These are phyloP conservation scores for Drosophila melanogaster DNA, from an alignment of 1,140 invertebrate species.

Conservation along the genomic window DNA sequence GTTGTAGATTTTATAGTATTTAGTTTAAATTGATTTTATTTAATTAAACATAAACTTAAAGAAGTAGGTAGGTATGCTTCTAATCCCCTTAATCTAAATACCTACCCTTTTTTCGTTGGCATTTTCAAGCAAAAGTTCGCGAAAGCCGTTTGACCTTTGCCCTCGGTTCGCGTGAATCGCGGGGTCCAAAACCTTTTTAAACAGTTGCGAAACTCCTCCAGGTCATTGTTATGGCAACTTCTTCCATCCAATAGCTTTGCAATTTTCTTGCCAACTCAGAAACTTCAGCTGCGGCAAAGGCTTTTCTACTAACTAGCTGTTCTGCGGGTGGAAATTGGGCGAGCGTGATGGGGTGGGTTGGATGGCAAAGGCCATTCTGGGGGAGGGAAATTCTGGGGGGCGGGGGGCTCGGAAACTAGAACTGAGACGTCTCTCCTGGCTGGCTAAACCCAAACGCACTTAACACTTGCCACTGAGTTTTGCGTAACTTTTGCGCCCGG, in stretches of 20 bases:
- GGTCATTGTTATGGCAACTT: slow-evolving; percentile 74
- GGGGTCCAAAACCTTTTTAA: slow-evolving; percentile 54
- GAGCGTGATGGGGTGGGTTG: not conserved
- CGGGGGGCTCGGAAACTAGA: slow-evolving; percentile 11
- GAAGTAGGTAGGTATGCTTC: too few species aligned
- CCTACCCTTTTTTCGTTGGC: too few species aligned
- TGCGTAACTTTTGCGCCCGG: slow-evolving; percentile 73
- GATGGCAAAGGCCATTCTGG: not conserved
- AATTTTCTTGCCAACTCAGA: slow-evolving; percentile 75
- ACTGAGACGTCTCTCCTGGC: slow-evolving; percentile 35
- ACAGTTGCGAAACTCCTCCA: slow-evolving; percentile 36
- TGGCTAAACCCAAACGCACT: slow-evolving; percentile 78
- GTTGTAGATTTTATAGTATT: not conserved
- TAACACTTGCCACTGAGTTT: slow-evolving; percentile 79
- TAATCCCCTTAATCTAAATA: too few species aligned
- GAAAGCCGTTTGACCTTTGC: slow-evolving; percentile 50
- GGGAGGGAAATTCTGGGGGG: slow-evolving; percentile 1
- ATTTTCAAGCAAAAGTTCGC: slow-evolving; percentile 15
- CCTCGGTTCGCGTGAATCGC: slow-evolving; percentile 8
- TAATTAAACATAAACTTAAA: too few species aligned
- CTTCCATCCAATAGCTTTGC: slow-evolving; percentile 71
- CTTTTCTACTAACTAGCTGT: slow-evolving; percentile 72
- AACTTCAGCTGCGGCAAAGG: slow-evolving; percentile 73
- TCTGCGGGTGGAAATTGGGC: slow-evolving; percentile 10
- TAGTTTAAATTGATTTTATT: not conserved